Percentiles rank a stretch among this genome's conserved stretches.
Evolutionary conservation across 64 coral and sea anemone species (phyloP).

Genomic region (Catalaphyllia jardinei): DNA sequence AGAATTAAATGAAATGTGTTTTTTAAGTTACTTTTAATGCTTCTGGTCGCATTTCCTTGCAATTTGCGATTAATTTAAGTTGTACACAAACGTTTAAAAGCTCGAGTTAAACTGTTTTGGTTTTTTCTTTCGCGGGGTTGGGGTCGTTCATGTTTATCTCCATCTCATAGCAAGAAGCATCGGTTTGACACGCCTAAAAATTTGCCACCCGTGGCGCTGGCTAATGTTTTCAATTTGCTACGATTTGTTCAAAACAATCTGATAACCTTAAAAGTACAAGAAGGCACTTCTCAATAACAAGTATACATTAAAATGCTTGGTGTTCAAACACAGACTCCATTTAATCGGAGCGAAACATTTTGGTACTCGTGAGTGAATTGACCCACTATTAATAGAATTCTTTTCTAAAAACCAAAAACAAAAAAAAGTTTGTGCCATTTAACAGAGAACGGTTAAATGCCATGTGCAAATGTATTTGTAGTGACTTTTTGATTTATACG

Average conservation of each 20-base stretch:
- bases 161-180: constrained; percentile 5
- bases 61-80: constrained; percentile 76
- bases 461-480: background rate
- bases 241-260: constrained; percentile 30
- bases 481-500: background rate
- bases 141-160: background rate
- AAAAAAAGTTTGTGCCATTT: background rate
- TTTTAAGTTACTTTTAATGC: constrained; percentile 39
- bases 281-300: background rate
- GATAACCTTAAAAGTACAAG: constrained; percentile 11
- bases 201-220: background rate
- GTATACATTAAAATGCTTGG: background rate
- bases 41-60: constrained; percentile 55
- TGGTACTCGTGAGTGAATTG: background rate
- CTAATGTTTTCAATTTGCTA: constrained; percentile 28
- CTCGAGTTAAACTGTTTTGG: constrained; percentile 54
- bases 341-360: background rate
- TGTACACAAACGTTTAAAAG: constrained; percentile 51
- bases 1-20: constrained; percentile 67
- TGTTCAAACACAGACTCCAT: constrained; percentile 25
- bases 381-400: constrained; percentile 4
- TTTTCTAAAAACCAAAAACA: background rate
- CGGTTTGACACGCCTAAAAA: constrained; percentile 29
- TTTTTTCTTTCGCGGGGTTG: constrained; percentile 19
- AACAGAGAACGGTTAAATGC: background rate